A percentile compares a stretch with the other conserved stretches of the same genome.
Evolutionary conservation across 2,113 vertebrate genomes (phyloP).

Genomic region (Poeciliopsis occidentalis): DNA sequence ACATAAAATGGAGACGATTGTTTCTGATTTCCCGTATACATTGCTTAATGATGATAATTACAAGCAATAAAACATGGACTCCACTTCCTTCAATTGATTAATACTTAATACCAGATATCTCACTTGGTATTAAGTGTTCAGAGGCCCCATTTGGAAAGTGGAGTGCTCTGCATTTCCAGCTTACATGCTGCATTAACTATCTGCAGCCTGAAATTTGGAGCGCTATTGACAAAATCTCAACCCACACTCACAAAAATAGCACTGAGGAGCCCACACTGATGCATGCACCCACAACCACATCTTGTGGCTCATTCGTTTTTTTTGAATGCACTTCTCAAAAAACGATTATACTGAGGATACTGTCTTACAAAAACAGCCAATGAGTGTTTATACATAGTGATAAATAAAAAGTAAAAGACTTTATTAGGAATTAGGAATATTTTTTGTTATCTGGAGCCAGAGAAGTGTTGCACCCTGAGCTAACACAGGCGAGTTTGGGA

Average conservation of each 20-base stretch:
- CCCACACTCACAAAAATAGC: slow-evolving; percentile 62
- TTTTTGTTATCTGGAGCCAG: neutral
- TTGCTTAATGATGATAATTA: neutral
- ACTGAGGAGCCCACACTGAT: slow-evolving; percentile 35
- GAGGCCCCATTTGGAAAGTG: slow-evolving; percentile 33
- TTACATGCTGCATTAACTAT: slow-evolving; percentile 37
- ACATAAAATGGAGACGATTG: neutral
- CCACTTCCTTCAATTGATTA: neutral
- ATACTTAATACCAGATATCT: slow-evolving; percentile 24
- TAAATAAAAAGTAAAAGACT: neutral
- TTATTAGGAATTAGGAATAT: neutral
- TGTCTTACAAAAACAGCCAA: neutral
- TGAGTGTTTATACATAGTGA: neutral
- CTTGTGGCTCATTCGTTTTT: slow-evolving; percentile 15
- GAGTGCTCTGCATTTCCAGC: slow-evolving; percentile 41
- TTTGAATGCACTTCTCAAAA: neutral
- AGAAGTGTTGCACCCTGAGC: no score
- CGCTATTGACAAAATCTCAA: slow-evolving; percentile 38
- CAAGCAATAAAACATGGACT: neutral
- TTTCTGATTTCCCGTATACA: neutral
- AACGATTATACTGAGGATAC: slow-evolving; percentile 1
- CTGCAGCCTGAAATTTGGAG: slow-evolving; percentile 35
- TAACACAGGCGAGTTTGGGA: neutral
- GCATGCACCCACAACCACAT: slow-evolving; percentile 32
- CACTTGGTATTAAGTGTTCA: slow-evolving; percentile 56